These are phyloP conservation scores for Crematogaster levior DNA, from an alignment of 2,888 invertebrate genomes.

Conservation along the genomic window DNA sequence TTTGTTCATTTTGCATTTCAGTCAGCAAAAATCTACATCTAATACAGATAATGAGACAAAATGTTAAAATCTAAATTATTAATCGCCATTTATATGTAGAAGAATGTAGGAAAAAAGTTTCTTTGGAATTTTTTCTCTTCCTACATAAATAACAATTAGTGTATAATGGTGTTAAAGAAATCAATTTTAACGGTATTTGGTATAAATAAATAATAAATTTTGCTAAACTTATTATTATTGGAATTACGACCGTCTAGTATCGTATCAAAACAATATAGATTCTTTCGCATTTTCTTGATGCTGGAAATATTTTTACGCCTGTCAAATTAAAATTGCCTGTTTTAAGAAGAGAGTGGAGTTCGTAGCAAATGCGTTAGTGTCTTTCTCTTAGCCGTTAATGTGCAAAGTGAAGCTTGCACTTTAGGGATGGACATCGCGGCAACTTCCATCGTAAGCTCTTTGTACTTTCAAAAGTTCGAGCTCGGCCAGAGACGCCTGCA, in stretches of 20 bases:
- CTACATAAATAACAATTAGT: neutral
- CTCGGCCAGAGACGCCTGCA: conserved; percentile 72
- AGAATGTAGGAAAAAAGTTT: neutral
- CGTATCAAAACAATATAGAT: neutral
- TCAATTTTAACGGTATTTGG: neutral
- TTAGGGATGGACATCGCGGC: conserved; percentile 12
- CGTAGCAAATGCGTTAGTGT: neutral
- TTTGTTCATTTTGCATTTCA: neutral
- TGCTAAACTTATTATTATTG: neutral
- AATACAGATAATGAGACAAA: neutral
- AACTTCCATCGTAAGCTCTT: conserved; percentile 53
- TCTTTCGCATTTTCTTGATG: neutral
- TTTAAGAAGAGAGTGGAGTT: neutral
- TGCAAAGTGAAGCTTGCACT: neutral
- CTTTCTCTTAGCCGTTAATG: neutral
- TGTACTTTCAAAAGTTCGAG: conserved; percentile 72
- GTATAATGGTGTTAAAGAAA: neutral
- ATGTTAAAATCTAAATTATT: neutral
- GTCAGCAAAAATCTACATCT: neutral
- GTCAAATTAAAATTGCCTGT: neutral
- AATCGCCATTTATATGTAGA: neutral
- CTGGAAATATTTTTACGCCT: neutral
- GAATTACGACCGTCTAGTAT: neutral
- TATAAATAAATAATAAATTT: too few relatives aligned
- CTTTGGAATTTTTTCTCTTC: neutral